Base-by-base conservation (phyloP, 1,140 invertebrate species). In the Tetragonula clypearis region DNA sequence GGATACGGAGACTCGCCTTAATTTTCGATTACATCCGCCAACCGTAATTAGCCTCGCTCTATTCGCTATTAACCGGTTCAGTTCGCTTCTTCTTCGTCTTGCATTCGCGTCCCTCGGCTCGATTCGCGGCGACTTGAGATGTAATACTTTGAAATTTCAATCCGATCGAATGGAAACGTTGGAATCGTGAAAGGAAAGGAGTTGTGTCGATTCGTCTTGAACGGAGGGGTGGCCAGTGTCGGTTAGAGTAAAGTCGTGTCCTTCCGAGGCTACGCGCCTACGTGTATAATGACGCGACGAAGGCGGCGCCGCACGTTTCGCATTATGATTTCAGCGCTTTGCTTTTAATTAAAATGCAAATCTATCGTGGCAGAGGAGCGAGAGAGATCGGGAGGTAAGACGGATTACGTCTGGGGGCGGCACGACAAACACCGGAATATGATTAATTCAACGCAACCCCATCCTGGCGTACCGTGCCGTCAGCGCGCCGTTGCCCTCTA, bases 261-360 rank as follows among this genome's bases (percentile, higher is more conserved):
- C 74, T 85, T 80, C 26, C 55, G 72, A 55, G 66, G 56, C 72
- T 75, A 49, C 53, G 65, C 76, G 77, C 65, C 72, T 75, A 82
- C 88, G 92, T 91, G 89, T 90, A 89, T 86, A 87, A 91, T 90
- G 90, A 92, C 83, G 86, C 79, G 87, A 84, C 89, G 90, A 92
- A 92, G 92, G 92, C 92, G 91, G 87, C 91, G 90, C 91, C 93
- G 90, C 93, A 93, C 92, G 94, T 94, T 95, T 94, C 94, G 95
- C 95, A 96, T 96, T 96, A 96, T 96, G 95, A 96, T 96, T 96
- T 95, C 95, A 95, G 93, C 95, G 95, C 95, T 95, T 95, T 94
- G 94, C 94, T 95, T 94, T 95, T 95, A 96, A 96, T 96, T 96
- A 96, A 96, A 96, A 96, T 96, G 96, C 95, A 96, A 96, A 96